Conservation (phyloP, 2,113 vertebrate genomes). For the Archocentrus centrarchus region DNA sequence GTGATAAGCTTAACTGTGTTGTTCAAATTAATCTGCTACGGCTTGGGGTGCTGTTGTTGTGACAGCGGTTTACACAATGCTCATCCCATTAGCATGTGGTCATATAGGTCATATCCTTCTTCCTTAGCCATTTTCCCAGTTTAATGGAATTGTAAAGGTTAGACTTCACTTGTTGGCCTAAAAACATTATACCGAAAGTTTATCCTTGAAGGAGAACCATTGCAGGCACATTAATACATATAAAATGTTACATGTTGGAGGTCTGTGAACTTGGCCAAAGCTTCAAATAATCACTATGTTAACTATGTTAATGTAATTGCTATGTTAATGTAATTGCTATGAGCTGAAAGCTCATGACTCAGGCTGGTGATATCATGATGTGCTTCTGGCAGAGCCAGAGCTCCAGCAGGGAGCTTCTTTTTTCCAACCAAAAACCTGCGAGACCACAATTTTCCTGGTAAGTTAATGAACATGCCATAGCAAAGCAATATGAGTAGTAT, state of each 20-base stretch:
- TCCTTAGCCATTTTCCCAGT: neutral
- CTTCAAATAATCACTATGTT: slow-evolving; percentile 2
- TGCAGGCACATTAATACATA: neutral
- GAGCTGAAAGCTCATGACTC: neutral
- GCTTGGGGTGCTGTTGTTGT: neutral
- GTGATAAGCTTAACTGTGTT: neutral
- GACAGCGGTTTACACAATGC: neutral
- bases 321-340: neutral
- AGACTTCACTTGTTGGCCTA: too few species aligned
- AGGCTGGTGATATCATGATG: neutral
- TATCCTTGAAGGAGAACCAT: neutral
- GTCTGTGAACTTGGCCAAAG: neutral
- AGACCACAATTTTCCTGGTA: neutral
- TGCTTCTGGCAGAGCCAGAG: neutral
- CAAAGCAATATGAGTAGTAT: neutral
- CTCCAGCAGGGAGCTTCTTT: neutral
- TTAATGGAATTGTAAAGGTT: neutral
- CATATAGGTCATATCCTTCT: neutral
- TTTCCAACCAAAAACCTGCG: neutral
- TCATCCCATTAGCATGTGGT: neutral
- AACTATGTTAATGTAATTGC: too few species aligned
- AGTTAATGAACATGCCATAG: neutral
- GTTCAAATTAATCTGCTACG: neutral
- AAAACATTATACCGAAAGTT: neutral
- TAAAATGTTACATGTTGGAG: neutral